Percentiles rank a stretch among this genome's conserved stretches.
Conservation (phyloP, 2,113 vertebrate genomes). For the Diadophis punctatus region DNA sequence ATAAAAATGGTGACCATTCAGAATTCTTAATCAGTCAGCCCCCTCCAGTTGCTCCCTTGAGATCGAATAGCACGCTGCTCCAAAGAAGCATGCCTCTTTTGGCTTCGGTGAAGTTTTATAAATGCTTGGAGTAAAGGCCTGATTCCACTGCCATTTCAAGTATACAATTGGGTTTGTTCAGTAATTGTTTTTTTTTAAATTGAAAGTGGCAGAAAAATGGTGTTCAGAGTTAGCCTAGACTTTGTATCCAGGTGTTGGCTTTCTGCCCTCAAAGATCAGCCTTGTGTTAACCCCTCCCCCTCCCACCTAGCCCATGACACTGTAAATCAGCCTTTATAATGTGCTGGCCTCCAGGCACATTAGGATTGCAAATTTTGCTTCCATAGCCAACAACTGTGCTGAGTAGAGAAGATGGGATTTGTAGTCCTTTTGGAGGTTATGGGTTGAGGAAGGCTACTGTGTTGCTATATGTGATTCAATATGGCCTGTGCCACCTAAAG, state of each 20-base stretch:
- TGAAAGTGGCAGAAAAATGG: not conserved
- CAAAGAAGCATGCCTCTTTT: not conserved
- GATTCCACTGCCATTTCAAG: constrained; percentile 18
- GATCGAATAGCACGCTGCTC: not conserved
- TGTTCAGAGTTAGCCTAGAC: not conserved
- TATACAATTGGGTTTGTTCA: not conserved
- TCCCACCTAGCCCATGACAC: not conserved
- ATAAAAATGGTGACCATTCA: not conserved
- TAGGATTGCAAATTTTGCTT: not conserved
- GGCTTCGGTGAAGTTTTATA: not conserved
- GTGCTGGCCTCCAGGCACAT: not conserved
- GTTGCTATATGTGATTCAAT: not conserved
- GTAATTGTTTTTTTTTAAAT: not conserved
- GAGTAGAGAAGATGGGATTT: not conserved
- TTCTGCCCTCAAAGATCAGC: not conserved
- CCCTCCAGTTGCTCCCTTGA: constrained; percentile 1
- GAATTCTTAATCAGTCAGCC: not conserved
- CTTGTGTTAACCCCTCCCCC: not conserved
- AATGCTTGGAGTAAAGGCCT: constrained; percentile 4
- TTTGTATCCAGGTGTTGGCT: constrained; percentile 27
- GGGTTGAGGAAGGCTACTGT: not conserved
- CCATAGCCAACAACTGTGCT: not conserved
- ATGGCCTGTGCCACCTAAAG: not conserved
- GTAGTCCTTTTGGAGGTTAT: not conserved
- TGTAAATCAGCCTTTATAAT: not conserved